Evolutionary conservation across 2,797 vertebrate genomes (phyloP).

Genomic region (Limnodromus scolopaceus): DNA sequence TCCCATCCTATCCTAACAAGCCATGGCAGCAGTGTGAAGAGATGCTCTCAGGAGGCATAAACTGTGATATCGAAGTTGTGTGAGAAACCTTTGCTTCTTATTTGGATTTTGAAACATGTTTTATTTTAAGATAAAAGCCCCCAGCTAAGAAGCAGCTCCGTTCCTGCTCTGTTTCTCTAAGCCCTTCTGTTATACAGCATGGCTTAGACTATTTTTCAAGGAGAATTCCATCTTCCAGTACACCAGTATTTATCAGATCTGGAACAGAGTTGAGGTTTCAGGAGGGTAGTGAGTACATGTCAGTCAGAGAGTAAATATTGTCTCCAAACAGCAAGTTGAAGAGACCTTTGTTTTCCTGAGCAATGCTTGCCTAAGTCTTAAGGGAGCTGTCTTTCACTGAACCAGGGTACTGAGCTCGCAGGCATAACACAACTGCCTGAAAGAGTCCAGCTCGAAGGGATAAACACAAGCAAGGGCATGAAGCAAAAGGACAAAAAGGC

Average conservation of each 20-base stretch:
- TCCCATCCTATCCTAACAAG: not conserved
- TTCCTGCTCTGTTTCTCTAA: not conserved
- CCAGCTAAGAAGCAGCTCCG: not conserved
- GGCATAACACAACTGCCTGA: slow-evolving; percentile 14
- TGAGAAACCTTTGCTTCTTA: not conserved
- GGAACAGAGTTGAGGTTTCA: not conserved
- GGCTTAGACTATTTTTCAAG: not conserved
- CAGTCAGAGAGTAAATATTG: slow-evolving; percentile 44
- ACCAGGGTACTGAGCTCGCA: not conserved
- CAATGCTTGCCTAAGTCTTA: slow-evolving; percentile 1
- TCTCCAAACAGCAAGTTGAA: not conserved
- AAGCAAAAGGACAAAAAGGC: not conserved
- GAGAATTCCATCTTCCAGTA: not conserved
- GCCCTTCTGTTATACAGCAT: not conserved
- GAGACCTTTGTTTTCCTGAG: slow-evolving; percentile 33
- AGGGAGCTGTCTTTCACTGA: slow-evolving; percentile 22
- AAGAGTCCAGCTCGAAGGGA: slow-evolving; percentile 13
- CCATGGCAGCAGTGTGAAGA: not conserved
- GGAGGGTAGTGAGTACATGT: not conserved
- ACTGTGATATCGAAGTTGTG: not conserved
- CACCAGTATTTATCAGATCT: not conserved
- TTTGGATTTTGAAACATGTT: not conserved
- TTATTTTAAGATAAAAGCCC: not conserved
- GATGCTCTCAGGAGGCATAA: not conserved
- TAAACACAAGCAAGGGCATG: not conserved